These are phyloP conservation scores for Euplexia lucipara DNA, from an alignment of 2,888 invertebrate genomes.

Conservation along the genomic window DNA sequence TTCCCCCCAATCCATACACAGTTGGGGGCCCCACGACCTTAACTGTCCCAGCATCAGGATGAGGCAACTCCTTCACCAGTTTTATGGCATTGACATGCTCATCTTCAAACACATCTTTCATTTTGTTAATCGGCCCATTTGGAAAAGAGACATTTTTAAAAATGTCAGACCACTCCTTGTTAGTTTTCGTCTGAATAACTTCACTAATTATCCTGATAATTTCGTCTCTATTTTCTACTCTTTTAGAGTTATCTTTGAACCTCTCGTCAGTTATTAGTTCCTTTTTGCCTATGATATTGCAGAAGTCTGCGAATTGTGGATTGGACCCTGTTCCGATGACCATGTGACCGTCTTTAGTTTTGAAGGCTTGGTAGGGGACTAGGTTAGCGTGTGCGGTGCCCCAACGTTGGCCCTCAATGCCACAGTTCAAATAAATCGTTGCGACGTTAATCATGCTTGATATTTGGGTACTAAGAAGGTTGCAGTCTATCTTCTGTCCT, in stretches of 20 bases:
- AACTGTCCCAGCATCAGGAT: constrained; percentile 93
- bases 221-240: constrained; percentile 94
- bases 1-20: constrained; percentile 93
- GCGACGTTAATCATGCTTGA: constrained; percentile 97
- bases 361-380: constrained; percentile 98
- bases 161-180: constrained; percentile 93
- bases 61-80: constrained; percentile 93
- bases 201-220: constrained; percentile 92
- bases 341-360: constrained; percentile 95
- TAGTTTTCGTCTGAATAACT: constrained; percentile 92
- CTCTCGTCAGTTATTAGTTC: constrained; percentile 92
- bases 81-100: constrained; percentile 94
- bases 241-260: constrained; percentile 93
- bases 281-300: constrained; percentile 91
- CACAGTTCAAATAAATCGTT: constrained; percentile 97
- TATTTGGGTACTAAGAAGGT: constrained; percentile 98
- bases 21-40: constrained; percentile 97
- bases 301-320: constrained; percentile 94
- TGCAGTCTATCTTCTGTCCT: constrained; percentile 98
- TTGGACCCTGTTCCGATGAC: constrained; percentile 97
- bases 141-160: constrained; percentile 96
- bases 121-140: constrained; percentile 97
- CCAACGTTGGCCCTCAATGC: constrained; percentile 94
- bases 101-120: constrained; percentile 96
- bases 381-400: constrained; percentile 99